Evolutionary conservation across 2,888 invertebrate genomes (phyloP).

Genomic region (Xylota sylvarum): DNA sequence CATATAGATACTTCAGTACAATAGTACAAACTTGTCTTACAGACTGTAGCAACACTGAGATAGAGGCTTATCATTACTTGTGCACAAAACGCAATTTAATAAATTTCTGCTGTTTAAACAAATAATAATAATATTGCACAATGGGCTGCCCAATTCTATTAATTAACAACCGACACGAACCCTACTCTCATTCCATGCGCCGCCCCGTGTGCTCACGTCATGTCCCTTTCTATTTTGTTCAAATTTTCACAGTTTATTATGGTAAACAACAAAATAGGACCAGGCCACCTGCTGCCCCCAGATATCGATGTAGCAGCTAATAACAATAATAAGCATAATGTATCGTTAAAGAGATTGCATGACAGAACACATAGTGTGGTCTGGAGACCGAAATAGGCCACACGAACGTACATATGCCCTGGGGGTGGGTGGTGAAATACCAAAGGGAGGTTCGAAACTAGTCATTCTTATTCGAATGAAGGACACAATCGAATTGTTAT

Average conservation of each 20-base stretch:
- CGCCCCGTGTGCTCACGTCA: not conserved
- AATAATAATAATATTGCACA: constrained; percentile 35
- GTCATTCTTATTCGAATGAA: not conserved
- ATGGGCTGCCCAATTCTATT: constrained; percentile 15
- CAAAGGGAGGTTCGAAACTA: not conserved
- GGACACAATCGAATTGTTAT: constrained; percentile 15
- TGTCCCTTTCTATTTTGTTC: constrained; percentile 13
- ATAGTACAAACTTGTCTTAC: not conserved
- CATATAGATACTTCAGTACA: no score
- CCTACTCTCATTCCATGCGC: not conserved
- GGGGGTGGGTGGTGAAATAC: not conserved
- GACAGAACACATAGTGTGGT: constrained; percentile 23
- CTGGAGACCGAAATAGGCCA: constrained; percentile 23
- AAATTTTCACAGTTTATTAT: constrained; percentile 51
- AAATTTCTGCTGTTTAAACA: constrained; percentile 34
- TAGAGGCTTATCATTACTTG: not conserved
- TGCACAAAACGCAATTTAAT: constrained; percentile 2
- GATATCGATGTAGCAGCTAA: constrained; percentile 51
- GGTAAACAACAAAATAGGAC: constrained; percentile 30
- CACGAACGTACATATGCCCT: constrained; percentile 25
- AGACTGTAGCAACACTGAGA: not conserved
- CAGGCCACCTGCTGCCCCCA: constrained; percentile 10
- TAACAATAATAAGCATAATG: constrained; percentile 51
- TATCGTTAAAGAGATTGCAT: constrained; percentile 51
- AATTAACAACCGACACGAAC: constrained; percentile 52